These are phyloP conservation scores for Coelinius sp. DNA, from an alignment of 2,888 invertebrate species.

Conservation along the genomic window DNA sequence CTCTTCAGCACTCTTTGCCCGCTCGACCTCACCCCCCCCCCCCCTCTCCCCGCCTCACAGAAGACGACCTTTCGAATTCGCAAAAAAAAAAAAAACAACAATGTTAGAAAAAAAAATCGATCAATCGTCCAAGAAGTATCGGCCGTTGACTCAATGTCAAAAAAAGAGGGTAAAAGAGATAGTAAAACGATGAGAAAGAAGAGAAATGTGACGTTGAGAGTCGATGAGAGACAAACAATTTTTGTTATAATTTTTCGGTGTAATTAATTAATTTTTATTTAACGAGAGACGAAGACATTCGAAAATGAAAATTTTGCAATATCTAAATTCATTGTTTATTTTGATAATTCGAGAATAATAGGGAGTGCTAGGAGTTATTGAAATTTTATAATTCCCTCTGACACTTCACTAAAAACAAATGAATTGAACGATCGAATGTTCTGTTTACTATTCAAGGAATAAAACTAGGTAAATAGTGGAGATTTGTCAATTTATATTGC, in stretches of 20 bases:
- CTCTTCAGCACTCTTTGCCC: slow-evolving; percentile 49
- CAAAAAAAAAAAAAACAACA: slow-evolving; percentile 32
- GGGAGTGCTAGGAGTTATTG: too few species aligned
- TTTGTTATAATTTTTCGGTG: too few species aligned
- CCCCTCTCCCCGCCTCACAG: slow-evolving; percentile 14
- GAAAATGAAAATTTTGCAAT: too few species aligned
- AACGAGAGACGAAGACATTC: background rate
- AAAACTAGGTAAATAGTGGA: too few species aligned
- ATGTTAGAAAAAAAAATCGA: slow-evolving; percentile 32
- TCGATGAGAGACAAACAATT: background rate
- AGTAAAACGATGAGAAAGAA: background rate
- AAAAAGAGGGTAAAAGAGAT: background rate
- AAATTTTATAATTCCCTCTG: too few species aligned
- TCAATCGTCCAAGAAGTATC: slow-evolving; percentile 44
- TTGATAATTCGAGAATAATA: too few species aligned
- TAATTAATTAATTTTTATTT: background rate
- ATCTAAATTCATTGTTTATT: too few species aligned
- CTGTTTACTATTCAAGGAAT: too few species aligned
- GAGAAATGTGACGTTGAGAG: background rate
- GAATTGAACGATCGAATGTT: too few species aligned
- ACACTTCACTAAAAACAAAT: too few species aligned
- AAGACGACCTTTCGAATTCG: slow-evolving; percentile 25
- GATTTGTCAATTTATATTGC: background rate
- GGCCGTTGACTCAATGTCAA: slow-evolving; percentile 35
- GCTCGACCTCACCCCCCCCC: slow-evolving; percentile 1